Evolutionary conservation across 2,113 vertebrate genomes (phyloP), one percentile per base, ranked within the genome.

Genomic region (Asarcornis scutulata): DNA sequence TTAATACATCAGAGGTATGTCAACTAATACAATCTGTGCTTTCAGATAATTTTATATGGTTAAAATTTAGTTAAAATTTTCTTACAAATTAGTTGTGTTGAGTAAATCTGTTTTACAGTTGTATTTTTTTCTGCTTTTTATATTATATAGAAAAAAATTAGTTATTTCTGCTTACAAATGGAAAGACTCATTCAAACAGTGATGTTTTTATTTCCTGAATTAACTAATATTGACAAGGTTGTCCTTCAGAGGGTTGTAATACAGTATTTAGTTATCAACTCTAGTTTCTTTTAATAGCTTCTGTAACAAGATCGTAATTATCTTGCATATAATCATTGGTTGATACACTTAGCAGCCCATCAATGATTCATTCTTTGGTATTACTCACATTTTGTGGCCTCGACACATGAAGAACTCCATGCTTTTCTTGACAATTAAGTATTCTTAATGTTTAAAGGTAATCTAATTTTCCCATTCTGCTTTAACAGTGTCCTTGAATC

Each of bases 261-360:
- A 56, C 12, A 38, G 90, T 96, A 93, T 97, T 97, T 98, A 97
- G 97, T 98, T 97, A 97, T 94, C 48, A 83, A 94, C 88, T 97
- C 92, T 92, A 83, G 94, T 96, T 97, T 98, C 86, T 22, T 97
- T 97, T 97, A 97, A 95, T 97, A 97, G 88, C 95, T 95, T 97
- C 91, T 97, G 87, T 91, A 85, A 89, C 66, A 95, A 97, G 95
- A 92, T 96, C 93, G 87, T 97, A 96, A 97, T 98, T 97, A 95
- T 95, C 95, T 97, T 97, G 83, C 48, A 27, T 94, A 40, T 95
- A 83, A 74, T 92, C 66, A 94, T 94, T 97, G 96, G 78, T 91
- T 97, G 96, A 97, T 97, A 94, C 83, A 86, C 46, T 97, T 96
- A 97, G 86, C 95, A 96, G 88, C 90, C 94, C 72, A 71, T 96